Evolutionary conservation across 2,888 invertebrate species (phyloP).

Genomic region (Buathra laborator): DNA sequence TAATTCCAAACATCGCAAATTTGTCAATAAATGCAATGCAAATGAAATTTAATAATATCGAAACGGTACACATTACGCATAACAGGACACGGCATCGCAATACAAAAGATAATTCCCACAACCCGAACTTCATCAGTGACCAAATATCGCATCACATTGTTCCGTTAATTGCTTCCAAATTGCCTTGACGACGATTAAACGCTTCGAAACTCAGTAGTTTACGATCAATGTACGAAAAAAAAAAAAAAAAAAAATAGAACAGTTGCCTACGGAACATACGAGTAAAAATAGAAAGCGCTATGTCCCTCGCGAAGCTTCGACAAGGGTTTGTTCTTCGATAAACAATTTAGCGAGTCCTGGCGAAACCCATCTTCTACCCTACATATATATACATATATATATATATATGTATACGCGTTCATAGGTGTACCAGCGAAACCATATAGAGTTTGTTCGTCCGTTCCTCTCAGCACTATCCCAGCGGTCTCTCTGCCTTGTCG

Average conservation of each 20-base stretch:
- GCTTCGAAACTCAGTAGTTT: background rate
- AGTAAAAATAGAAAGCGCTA: background rate
- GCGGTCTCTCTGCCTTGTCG: slow-evolving; percentile 30
- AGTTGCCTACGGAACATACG: background rate
- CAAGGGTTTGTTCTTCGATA: slow-evolving; percentile 72
- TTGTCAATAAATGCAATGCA: no score
- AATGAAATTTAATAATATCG: no score
- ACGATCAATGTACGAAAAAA: background rate
- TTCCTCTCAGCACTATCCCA: slow-evolving; percentile 43
- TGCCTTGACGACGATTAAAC: background rate
- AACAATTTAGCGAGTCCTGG: slow-evolving; percentile 79
- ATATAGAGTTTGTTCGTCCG: slow-evolving; percentile 31
- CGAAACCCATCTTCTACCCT: slow-evolving; percentile 55
- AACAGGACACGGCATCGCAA: background rate
- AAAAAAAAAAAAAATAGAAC: background rate
- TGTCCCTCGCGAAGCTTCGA: background rate
- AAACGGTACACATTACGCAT: background rate
- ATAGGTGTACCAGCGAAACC: slow-evolving; percentile 27
- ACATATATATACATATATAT: background rate
- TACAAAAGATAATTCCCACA: background rate
- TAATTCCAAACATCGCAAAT: no score
- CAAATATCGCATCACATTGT: background rate
- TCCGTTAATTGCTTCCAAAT: background rate
- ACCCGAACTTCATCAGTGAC: background rate
- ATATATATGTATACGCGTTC: background rate